phyloP scores from a whole-genome alignment of 1,140 invertebrate genomes.

The Monochamus saltuarius region DNA sequence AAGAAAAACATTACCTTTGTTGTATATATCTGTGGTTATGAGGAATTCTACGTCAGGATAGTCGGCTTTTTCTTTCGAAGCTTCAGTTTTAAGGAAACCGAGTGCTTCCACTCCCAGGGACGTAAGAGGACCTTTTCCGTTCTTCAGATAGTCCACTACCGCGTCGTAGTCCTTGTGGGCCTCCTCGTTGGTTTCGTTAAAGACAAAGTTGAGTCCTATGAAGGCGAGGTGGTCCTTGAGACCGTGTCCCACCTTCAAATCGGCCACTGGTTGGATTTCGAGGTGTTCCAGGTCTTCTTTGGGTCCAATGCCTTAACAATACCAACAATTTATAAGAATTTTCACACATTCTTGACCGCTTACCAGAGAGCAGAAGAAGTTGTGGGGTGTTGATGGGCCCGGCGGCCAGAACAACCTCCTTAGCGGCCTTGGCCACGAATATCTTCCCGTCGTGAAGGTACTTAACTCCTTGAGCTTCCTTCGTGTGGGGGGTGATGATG shows the following conservation, averaged over 20 bases:
- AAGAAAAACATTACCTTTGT: conserved; percentile 5
- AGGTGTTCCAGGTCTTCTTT: conserved; percentile 56
- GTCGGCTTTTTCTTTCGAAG: conserved; percentile 39
- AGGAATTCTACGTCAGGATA: conserved; percentile 60
- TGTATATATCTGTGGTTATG: conserved; percentile 16
- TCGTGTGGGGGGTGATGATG: conserved; percentile 58
- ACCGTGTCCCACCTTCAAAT: conserved; percentile 59
- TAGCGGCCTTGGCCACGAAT: conserved; percentile 58
- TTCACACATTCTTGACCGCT: background rate
- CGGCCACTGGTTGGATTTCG: conserved; percentile 49
- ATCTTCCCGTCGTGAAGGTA: conserved; percentile 55
- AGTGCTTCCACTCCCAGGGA: conserved; percentile 50
- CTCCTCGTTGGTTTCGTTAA: conserved; percentile 51
- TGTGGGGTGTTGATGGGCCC: conserved; percentile 89
- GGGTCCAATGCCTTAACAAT: conserved; percentile 64
- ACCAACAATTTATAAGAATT: background rate
- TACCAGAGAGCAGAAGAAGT: conserved; percentile 72
- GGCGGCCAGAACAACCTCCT: conserved; percentile 70
- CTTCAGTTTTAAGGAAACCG: conserved; percentile 51
- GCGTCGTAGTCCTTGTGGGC: conserved; percentile 29
- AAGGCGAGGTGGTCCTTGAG: conserved; percentile 59
- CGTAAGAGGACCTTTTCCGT: conserved; percentile 52
- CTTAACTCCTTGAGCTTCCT: conserved; percentile 64
- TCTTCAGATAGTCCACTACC: conserved; percentile 48
- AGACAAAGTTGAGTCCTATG: conserved; percentile 41